A percentile compares a stretch with the other conserved stretches of the same genome.
Evolutionary conservation across 1,140 invertebrate genomes (phyloP).

Genomic region (Bombyx mandarina): DNA sequence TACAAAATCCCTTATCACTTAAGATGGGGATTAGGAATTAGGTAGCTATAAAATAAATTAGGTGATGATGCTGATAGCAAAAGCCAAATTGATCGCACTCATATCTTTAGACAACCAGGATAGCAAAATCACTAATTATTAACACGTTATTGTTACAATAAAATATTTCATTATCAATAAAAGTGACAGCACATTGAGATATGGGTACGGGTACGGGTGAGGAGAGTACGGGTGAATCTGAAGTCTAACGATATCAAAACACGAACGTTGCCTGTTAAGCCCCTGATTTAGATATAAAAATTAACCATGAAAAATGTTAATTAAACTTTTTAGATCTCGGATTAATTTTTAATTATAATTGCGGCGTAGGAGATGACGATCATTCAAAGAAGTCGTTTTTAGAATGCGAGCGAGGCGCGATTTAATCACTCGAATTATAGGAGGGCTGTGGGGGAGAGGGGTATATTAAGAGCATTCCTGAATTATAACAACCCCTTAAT

Average conservation of each 20-base stretch:
- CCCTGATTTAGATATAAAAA: conserved; percentile 17
- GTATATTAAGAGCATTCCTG: conserved; percentile 52
- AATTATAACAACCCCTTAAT: conserved; percentile 51
- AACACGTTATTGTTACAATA: too few species aligned
- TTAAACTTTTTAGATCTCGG: conserved; percentile 31
- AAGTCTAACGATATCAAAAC: background rate
- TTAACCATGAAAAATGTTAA: conserved; percentile 25
- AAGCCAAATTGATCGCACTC: too few species aligned
- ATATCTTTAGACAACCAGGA: too few species aligned
- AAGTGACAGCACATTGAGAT: too few species aligned
- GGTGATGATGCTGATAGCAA: too few species aligned
- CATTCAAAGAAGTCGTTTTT: conserved; percentile 26
- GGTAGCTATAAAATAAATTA: too few species aligned
- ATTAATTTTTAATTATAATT: conserved; percentile 67
- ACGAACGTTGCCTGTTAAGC: conserved; percentile 1
- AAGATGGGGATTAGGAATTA: too few species aligned
- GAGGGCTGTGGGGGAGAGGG: conserved; percentile 24
- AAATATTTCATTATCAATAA: too few species aligned
- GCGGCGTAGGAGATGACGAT: conserved; percentile 34
- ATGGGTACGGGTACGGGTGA: too few species aligned
- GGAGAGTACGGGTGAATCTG: background rate
- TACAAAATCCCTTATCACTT: too few species aligned
- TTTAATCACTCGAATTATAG: conserved; percentile 58
- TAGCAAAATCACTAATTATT: too few species aligned
- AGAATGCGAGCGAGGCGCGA: conserved; percentile 48